Evolutionary conservation across 2,888 invertebrate genomes (phyloP).

Genomic region (Dexiosoma caninum): DNA sequence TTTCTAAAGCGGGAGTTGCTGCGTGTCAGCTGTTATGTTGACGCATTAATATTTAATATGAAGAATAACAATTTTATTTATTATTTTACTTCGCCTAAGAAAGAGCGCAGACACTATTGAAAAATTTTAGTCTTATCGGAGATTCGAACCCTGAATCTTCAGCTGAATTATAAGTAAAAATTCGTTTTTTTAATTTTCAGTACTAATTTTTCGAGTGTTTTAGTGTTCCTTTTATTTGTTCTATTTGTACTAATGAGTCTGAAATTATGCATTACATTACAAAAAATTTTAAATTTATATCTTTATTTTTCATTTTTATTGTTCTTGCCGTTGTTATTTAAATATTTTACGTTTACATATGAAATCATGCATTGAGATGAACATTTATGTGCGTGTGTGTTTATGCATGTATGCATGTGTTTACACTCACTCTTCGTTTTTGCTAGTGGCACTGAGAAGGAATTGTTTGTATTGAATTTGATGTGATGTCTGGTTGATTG

Average conservation of each 20-base stretch:
- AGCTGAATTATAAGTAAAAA: too few species aligned
- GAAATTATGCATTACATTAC: constrained; percentile 39
- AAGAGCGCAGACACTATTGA: too few species aligned
- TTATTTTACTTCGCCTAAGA: too few species aligned
- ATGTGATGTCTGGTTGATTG: neutral
- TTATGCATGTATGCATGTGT: too few species aligned
- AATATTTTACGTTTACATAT: constrained; percentile 32
- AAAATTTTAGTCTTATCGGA: too few species aligned
- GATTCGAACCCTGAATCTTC: too few species aligned
- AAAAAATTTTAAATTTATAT: constrained; percentile 12
- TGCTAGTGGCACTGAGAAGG: neutral
- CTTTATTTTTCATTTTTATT: neutral
- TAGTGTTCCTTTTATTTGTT: neutral
- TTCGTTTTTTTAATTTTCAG: too few species aligned
- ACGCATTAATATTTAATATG: too few species aligned
- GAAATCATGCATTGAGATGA: constrained; percentile 13
- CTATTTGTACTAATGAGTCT: constrained; percentile 45
- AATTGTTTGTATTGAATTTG: neutral
- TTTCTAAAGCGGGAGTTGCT: too few species aligned
- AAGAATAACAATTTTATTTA: too few species aligned
- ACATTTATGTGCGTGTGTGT: too few species aligned
- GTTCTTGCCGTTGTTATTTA: constrained; percentile 7
- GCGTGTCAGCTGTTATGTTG: too few species aligned
- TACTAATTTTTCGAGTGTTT: neutral
- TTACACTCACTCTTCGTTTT: neutral